Evolutionary conservation across 2,888 invertebrate genomes (phyloP).

Genomic region (Drosophila emarginata): DNA sequence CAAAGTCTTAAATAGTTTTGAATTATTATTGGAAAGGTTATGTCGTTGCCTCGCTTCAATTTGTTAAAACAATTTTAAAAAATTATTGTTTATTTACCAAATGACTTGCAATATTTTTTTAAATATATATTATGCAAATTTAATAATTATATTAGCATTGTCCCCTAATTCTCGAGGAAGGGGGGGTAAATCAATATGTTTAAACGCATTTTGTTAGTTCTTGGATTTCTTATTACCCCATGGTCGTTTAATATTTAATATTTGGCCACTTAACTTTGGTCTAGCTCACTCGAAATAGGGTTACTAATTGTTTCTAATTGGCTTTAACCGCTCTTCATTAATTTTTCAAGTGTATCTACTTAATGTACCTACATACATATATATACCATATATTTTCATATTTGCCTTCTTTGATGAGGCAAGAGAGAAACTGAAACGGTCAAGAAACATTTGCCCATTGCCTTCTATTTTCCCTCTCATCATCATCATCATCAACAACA

Average conservation of each 20-base stretch:
- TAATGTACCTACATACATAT: neutral
- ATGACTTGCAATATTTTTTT: no score
- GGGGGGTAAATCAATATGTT: neutral
- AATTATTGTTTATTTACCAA: no score
- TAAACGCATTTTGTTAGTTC: neutral
- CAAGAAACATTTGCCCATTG: constrained; percentile 2
- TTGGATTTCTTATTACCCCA: neutral
- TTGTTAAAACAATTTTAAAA: no score
- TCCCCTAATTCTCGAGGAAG: no score
- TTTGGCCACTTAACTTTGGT: neutral
- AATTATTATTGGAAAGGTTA: no score
- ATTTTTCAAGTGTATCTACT: constrained; percentile 10
- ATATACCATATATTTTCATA: constrained; percentile 1
- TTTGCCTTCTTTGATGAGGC: neutral
- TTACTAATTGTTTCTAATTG: constrained; percentile 7
- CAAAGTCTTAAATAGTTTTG: no score
- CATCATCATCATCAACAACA: neutral
- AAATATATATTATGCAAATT: no score
- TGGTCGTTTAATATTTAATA: neutral
- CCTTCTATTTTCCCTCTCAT: constrained; percentile 5
- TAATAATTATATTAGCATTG: no score
- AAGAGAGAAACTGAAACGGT: constrained; percentile 5
- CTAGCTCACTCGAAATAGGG: neutral
- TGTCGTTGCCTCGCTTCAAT: no score
- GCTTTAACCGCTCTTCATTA: constrained; percentile 2